phyloP scores from a whole-genome alignment of 2,888 invertebrate genomes.

The Trichacis sp. region DNA sequence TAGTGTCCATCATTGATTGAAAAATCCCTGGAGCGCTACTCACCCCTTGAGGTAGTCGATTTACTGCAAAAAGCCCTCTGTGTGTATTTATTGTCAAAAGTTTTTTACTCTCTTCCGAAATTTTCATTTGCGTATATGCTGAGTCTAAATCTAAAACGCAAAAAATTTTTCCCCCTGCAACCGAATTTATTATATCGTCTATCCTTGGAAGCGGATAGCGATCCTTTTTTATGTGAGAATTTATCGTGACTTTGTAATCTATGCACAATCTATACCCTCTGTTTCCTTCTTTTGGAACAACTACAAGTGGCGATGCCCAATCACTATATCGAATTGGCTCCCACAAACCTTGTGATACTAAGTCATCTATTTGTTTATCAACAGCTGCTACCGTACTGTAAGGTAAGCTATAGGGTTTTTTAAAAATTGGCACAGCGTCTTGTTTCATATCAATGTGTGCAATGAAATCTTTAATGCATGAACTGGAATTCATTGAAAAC shows the following conservation, averaged over 20 bases:
- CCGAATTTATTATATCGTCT: constrained; percentile 21
- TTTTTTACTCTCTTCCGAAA: constrained; percentile 13
- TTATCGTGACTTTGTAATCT: constrained; percentile 19
- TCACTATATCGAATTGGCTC: constrained; percentile 20
- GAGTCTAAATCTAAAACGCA: constrained; percentile 25
- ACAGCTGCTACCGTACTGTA: constrained; percentile 15
- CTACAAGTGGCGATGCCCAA: constrained; percentile 18
- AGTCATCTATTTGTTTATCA: constrained; percentile 14
- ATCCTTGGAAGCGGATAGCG: constrained; percentile 18
- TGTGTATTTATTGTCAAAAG: constrained; percentile 20
- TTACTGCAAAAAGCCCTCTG: constrained; percentile 16
- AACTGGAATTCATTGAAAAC: constrained; percentile 5
- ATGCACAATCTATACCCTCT: no score
- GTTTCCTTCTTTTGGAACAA: constrained; percentile 23
- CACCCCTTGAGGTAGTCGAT: constrained; percentile 19
- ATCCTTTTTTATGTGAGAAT: constrained; percentile 9
- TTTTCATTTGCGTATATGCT: constrained; percentile 30
- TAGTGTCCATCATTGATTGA: constrained; percentile 18
- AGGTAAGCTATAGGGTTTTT: constrained; percentile 20
- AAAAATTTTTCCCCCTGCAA: constrained; percentile 24
- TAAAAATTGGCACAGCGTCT: constrained; percentile 18
- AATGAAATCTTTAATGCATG: constrained; percentile 14
- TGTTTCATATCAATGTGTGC: constrained; percentile 21
- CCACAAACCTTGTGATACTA: constrained; percentile 16
- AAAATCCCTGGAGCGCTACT: constrained; percentile 16